phyloP scores from a whole-genome alignment of 2,797 vertebrate genomes.

The Yasuhikotakia modesta region DNA sequence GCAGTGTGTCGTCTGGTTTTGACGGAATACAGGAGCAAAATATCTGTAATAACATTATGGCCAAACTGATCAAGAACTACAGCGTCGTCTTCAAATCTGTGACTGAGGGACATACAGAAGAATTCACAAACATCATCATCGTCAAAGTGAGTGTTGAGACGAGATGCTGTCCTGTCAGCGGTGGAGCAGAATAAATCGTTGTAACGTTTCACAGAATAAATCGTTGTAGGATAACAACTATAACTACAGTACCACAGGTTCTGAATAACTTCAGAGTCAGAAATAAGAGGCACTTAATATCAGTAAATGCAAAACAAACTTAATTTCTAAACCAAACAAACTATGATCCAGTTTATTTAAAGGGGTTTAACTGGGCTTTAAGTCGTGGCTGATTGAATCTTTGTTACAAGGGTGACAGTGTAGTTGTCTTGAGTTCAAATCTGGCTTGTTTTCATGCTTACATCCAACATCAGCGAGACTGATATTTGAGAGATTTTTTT shows the following conservation, averaged over 20 bases:
- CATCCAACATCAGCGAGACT: slow-evolving; percentile 4
- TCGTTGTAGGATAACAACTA: background rate
- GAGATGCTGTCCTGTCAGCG: background rate
- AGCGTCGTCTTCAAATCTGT: slow-evolving; percentile 79
- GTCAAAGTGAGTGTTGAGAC: slow-evolving; percentile 76
- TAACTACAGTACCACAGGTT: background rate
- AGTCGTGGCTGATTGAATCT: too few species aligned
- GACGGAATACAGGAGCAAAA: slow-evolving; percentile 89
- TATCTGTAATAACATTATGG: slow-evolving; percentile 91
- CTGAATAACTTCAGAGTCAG: too few species aligned
- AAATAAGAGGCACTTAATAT: too few species aligned
- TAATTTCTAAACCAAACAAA: too few species aligned
- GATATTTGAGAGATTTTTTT: slow-evolving; percentile 10
- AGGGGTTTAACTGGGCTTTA: too few species aligned
- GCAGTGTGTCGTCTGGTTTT: slow-evolving; percentile 83
- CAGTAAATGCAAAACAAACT: too few species aligned
- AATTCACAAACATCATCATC: slow-evolving; percentile 69
- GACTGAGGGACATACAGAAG: slow-evolving; percentile 55
- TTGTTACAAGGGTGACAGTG: too few species aligned
- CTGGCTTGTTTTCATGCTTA: too few species aligned
- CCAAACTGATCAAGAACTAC: slow-evolving; percentile 87
- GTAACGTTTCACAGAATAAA: background rate
- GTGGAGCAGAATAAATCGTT: too few species aligned
- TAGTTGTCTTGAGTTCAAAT: too few species aligned
- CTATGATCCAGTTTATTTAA: too few species aligned